Base-by-base conservation (phyloP, 2,797 vertebrate genomes). In the Artibeus lituratus region DNA sequence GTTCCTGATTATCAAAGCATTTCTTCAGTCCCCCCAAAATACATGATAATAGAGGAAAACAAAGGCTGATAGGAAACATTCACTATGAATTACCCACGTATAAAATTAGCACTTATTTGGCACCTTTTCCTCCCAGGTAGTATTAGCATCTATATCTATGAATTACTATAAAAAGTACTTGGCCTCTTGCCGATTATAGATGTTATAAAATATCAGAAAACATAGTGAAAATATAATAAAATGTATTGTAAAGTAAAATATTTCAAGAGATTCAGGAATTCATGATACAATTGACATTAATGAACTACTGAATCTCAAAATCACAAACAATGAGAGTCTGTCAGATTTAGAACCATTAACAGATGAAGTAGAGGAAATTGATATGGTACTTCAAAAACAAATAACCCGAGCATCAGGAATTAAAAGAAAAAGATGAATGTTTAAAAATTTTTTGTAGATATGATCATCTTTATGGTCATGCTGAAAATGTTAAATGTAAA, bases 331-430 rank as follows among this genome's bases (percentile, higher is more conserved):
- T 80, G 42, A 82, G 37, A 82, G n/a, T 85, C 72, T 62, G 14
- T 57, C 39, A 57, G 16, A 70, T 24, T 78, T 57, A 87, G 15
- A 84, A 44, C 3, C 53, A 7, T 44, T 59, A 69, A 53, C 2
- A 84, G 37, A 22, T 35, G 15, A 88, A 72, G 10, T 15, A 70
- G 67, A 96, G 32, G 53, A 93, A 93, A 77, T 57, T 53, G 44
- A 84, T 32, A 86, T 2, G 1, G 7, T 91, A 51, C 47, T 94
- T 72, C 37, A 87, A 87, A 85, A 84, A 10, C 12, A 95, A 87
- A 87, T 97, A 59, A 78, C 44, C 83, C 65, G 62, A 87, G 89
- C 72, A 91, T 80, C 35, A 91, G 37, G 1, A 6, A 92, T 82
- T 78, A 90, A 77, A 53, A 81, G 8, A 39, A 90, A 95, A 90